Evolutionary conservation across 2,888 invertebrate species (phyloP), one percentile per base, ranked within the genome.

Genomic region (Synanthedon vespiformis): DNA sequence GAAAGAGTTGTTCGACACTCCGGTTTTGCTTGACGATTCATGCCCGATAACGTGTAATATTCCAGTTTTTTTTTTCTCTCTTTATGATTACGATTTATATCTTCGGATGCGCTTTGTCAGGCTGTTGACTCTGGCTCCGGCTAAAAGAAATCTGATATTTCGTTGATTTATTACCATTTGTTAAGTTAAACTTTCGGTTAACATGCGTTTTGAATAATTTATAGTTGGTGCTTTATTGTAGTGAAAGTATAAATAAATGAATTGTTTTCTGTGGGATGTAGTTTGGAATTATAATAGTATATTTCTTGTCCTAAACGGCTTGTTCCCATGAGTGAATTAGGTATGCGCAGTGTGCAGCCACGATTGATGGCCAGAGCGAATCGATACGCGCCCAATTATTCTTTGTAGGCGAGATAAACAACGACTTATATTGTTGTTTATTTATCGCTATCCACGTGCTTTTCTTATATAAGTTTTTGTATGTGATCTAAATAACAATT

Each of bases 11-110:
- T 58, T 62, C 59, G 65, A 69, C 65, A 64, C 61, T 62, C 59
- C 58, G 60, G 62, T 62, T 64, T 63, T 60, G 59, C 61, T 61
- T 61, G 61, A 61, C 63, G 68, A 69, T 70, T 61, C 61, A 61
- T 63, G 55, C 55, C 57, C 56, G 69, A 68, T 72, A 66, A 67
- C 61, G 58, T 56, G 57, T 63, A 62, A 59, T 63, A 62, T 61
- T 58, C 59, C 51, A 57, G 56, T 60, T 56, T 59, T 60, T n/a
- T 64, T 61, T 62, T 54, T 65, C 58, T 52, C 60, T 58, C 60
- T 61, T 67, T 64, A 66, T 74, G 71, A 75, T 75, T 73, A 70
- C 67, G 63, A 76, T 74, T 74, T 72, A 74, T 73, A 65, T 60
- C 64, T 60, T 61, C 55, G 55, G 58, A 54, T 61, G 61, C 55